A percentile compares a stretch with the other conserved stretches of the same genome.
Evolutionary conservation across 2,888 invertebrate genomes (phyloP).

Genomic region (Gasteruption jaculator): DNA sequence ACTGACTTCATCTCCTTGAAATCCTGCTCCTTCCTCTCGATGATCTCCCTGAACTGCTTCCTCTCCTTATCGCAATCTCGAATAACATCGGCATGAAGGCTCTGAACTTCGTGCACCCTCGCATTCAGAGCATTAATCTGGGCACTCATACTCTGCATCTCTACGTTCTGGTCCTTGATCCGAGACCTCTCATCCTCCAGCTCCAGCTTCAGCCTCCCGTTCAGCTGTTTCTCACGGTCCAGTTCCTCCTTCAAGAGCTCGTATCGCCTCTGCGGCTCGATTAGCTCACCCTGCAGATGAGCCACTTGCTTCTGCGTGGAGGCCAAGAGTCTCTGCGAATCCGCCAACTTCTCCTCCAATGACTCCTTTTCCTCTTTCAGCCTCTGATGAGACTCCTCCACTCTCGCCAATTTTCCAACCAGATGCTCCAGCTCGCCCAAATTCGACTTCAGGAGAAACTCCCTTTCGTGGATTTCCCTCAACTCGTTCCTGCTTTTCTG

Average conservation of each 20-base stretch:
- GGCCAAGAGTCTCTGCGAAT: conserved; percentile 30
- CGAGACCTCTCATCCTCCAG: conserved; percentile 31
- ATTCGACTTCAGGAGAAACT: conserved; percentile 27
- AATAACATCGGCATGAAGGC: conserved; percentile 31
- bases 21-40: conserved; percentile 35
- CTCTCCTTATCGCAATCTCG: conserved; percentile 35
- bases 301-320: conserved; percentile 36
- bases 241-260: conserved; percentile 38
- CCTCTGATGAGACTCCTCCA: conserved; percentile 34
- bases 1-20: conserved; percentile 37
- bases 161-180: conserved; percentile 33
- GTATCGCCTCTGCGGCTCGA: conserved; percentile 41
- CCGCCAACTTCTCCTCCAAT: conserved; percentile 35
- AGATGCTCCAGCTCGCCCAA: conserved; percentile 30
- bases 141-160: conserved; percentile 33
- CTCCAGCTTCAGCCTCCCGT: conserved; percentile 34
- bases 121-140: conserved; percentile 34
- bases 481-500: conserved; percentile 35
- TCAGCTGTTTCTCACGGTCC: conserved; percentile 34
- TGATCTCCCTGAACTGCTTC: conserved; percentile 31
- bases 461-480: conserved; percentile 30
- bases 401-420: conserved; percentile 16
- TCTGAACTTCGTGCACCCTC: conserved; percentile 36
- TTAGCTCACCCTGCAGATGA: conserved; percentile 35
- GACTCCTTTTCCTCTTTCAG: conserved; percentile 36